Evolutionary conservation across 2,797 vertebrate species (phyloP).

Genomic region (Heteromormyrus szaboi): DNA sequence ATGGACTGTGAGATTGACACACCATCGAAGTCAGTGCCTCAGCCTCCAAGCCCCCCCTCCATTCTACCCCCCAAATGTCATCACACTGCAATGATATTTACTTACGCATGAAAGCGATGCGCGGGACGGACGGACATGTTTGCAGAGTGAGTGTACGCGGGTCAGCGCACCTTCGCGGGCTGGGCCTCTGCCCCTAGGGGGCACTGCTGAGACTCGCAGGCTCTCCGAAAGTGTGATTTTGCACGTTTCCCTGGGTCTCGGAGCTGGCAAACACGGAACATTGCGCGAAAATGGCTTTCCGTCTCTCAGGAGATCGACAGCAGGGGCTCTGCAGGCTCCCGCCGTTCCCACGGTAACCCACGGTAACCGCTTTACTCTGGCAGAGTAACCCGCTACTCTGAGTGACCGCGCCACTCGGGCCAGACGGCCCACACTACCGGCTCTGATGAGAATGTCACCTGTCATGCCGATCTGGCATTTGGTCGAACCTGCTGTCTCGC

Average conservation of each 20-base stretch:
- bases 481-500: background rate
- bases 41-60: slow-evolving; percentile 32
- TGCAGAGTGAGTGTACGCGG: slow-evolving; percentile 33
- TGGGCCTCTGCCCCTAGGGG: background rate
- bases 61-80: slow-evolving; percentile 51
- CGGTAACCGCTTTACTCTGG: background rate
- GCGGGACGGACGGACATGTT: slow-evolving; percentile 35
- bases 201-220: background rate
- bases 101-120: slow-evolving; percentile 37
- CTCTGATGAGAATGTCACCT: background rate
- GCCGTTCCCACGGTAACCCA: background rate
- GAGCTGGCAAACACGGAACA: background rate
- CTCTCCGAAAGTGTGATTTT: too few relatives aligned
- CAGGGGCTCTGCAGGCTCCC: background rate
- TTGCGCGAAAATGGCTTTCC: background rate
- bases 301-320: background rate
- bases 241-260: background rate
- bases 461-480: background rate
- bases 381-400: background rate
- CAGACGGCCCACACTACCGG: background rate
- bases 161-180: background rate
- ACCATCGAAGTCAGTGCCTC: slow-evolving; percentile 57
- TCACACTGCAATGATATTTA: slow-evolving; percentile 45
- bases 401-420: background rate
- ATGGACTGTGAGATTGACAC: slow-evolving; percentile 51